Evolutionary conservation across 2,113 vertebrate species (phyloP).

Genomic region (Odontophorus gujanensis): DNA sequence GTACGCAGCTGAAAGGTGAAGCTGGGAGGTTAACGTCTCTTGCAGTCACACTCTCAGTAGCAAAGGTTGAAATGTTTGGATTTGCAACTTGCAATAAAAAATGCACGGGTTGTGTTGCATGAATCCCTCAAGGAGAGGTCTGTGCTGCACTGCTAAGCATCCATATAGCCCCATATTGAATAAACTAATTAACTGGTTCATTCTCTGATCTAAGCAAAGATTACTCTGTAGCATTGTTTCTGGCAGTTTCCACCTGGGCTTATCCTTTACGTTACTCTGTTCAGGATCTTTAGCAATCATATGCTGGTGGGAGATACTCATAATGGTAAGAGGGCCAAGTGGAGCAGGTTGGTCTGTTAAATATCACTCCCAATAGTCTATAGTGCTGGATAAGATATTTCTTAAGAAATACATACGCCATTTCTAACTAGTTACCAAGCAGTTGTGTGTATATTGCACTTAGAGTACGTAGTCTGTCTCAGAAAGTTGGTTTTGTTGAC

Average conservation of each 20-base stretch:
- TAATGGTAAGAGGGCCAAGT: not conserved
- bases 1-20: not conserved
- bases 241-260: constrained; percentile 11
- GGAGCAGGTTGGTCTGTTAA: not conserved
- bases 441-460: not conserved
- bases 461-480: not conserved
- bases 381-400: not conserved
- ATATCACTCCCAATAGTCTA: not conserved
- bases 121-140: not conserved
- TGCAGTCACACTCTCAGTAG: not conserved
- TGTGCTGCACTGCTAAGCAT: not conserved
- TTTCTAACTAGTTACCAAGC: not conserved
- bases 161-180: not conserved
- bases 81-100: not conserved
- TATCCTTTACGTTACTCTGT: not conserved
- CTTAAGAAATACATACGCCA: not conserved
- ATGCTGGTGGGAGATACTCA: not conserved
- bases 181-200: not conserved
- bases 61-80: not conserved
- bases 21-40: not conserved
- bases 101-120: not conserved
- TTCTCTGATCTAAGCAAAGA: not conserved
- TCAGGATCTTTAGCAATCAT: not conserved
- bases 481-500: not conserved
- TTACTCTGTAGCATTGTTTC: constrained; percentile 10